Base-by-base conservation (phyloP, 2,888 invertebrate genomes). In the Dilophus febrilis region DNA sequence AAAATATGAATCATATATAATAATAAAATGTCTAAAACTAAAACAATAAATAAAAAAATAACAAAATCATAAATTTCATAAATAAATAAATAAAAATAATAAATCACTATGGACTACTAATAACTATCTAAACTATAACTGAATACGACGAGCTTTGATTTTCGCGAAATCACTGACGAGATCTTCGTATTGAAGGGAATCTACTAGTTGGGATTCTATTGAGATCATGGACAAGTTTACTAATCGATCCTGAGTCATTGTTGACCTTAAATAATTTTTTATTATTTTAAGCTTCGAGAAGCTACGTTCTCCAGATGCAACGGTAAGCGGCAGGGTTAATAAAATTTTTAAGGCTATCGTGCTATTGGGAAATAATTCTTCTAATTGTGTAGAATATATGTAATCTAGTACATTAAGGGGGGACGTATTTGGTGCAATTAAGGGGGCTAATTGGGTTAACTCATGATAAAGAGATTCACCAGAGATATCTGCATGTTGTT, bases 221-320 rank as follows among this genome's bases (percentile, higher is more conserved):
- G 30, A 30, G n/a, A 30, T 4, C 11, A 30, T 4, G 32, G 30
- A 30, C 11, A 30, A 30, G 5, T 14, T 14, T 5, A 30, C 30
- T 30, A 30, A 30, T 30, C 36, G 13, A 14, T 36, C 36, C 22
- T 36, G 36, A 19, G 14, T 27, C 36, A 36, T 36, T 27, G 36
- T 19, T 28, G 36, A 19, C 14, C 36, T 36, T 27, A 36, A 28
- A n/a, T 36, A 36, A 36, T 36, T 37, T 29, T 29, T 37, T 13
- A 27, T 37, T 17, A 41, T 37, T 32, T 41, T 41, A 32, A 41
- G 37, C 32, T 41, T 41, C 3, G 41, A 41, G 37, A 41, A 41
- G 32, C 41, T 41, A 37, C 32, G 37, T 37, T 37, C 41, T 30
- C 32, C 37, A 16, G 41, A 37, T 29, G 37, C 41, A 37, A 41